Base-by-base conservation (phyloP, 2,888 invertebrate species). In the Parthenolecanium corni region DNA sequence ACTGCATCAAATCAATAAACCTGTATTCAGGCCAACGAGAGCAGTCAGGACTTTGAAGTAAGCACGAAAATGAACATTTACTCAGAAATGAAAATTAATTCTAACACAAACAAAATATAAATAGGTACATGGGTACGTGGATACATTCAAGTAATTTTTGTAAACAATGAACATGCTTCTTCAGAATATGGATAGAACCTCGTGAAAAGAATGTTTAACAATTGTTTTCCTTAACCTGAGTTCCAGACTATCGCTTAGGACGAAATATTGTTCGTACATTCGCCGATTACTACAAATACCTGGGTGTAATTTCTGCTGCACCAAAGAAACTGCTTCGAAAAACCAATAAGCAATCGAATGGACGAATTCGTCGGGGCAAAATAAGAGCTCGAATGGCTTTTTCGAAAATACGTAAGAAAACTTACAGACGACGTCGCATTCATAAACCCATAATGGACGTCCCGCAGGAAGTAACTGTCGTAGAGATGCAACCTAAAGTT, bases 251-350 rank as follows among this genome's bases (percentile, higher is more conserved):
- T 52, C 65, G 68, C 56, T 65, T 69, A 14, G 71, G 70, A 25
- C 65, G 88, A 65, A 89, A 88, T 73, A 74, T 90, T 66, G 83
- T 83, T 1, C 77, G 84, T 49, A 84, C 88, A 1, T 81, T 88
- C 70, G 74, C 87, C 62, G 88, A 89, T 72, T 90, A 89, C 74
- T 90, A 89, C 75, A 82, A 83, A 69, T 79, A 83, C 65, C 82
- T 80, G 31, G 87, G 86, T 53, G 78, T 84, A 54, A 79, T 76
- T 18, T 75, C 76, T 51, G 67, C 76, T 25, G 57, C 52, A 12
- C 53, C 38, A n/a, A 47, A 54, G 14, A 12, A 36, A 38, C 6
- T 16, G 14, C 16, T 6, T 16, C n/a, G n/a, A 18, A 14, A 14
- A 14, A 18, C 44, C 3, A 42, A 18, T 14, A 42, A 42, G 14